Evolutionary conservation across 2,797 vertebrate species (phyloP).

Genomic region (Catharus ustulatus): DNA sequence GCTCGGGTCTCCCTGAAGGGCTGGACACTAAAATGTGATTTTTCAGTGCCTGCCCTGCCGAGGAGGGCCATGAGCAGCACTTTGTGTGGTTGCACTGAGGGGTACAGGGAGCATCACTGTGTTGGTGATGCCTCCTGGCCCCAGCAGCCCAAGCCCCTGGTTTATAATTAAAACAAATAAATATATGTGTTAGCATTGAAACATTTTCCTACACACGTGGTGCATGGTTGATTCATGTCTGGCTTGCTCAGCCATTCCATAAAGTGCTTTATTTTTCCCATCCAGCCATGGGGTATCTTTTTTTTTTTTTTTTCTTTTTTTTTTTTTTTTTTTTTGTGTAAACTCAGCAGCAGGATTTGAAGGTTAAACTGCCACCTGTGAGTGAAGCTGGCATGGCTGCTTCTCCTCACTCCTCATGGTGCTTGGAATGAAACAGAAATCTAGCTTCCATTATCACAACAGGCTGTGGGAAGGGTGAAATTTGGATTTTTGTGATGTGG

Average conservation of each 20-base stretch:
- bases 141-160: no score
- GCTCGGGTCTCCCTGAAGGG: not conserved
- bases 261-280: not conserved
- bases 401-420: not conserved
- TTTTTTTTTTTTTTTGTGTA: not conserved
- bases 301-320: no score
- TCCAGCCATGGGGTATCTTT: not conserved
- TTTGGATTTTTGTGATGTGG: not conserved
- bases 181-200: fast-evolving
- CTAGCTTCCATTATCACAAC: fast-evolving
- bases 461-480: not conserved
- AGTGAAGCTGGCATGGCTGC: not conserved
- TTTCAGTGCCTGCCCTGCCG: not conserved
- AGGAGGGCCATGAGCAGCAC: not conserved
- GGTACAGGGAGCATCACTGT: fast-evolving
- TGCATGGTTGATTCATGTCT: fast-evolving
- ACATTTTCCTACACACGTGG: not conserved
- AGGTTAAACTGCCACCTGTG: fast-evolving
- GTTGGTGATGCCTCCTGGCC: not conserved
- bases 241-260: not conserved
- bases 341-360: not conserved
- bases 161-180: not conserved
- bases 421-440: not conserved
- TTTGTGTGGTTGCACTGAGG: fast-evolving
- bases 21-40: not conserved